Conservation (phyloP, 2,113 vertebrate genomes). For the Amblyornis subalaris region DNA sequence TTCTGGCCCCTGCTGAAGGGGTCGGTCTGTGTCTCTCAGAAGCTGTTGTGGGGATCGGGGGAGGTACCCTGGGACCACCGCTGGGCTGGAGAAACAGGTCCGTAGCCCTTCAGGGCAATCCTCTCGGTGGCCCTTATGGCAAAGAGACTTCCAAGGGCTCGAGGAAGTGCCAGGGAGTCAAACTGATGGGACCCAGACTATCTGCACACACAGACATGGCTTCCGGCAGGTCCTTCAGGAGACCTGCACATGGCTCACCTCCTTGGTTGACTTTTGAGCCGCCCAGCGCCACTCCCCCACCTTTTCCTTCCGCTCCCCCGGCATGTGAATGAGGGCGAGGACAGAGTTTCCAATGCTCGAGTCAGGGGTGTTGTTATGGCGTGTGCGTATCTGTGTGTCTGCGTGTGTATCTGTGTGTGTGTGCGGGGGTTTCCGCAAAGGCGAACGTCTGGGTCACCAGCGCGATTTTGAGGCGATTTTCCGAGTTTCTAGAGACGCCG, state of each 20-base stretch:
- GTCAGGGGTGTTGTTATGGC: not conserved
- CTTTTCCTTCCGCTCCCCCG: not conserved
- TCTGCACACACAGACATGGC: not conserved
- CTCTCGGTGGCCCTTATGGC: accelerated
- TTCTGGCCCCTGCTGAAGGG: not conserved
- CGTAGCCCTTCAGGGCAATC: not conserved
- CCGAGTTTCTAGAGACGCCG: accelerated
- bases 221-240: not conserved
- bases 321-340: not conserved
- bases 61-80: accelerated
- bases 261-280: not conserved
- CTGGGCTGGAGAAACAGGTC: not conserved
- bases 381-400: too few species aligned
- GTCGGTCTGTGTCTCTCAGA: not conserved
- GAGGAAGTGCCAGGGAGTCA: not conserved
- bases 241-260: not conserved
- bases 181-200: too few species aligned
- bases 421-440: not conserved
- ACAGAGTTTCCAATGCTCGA: not conserved
- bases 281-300: accelerated
- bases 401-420: accelerated
- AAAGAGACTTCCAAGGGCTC: not conserved
- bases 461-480: not conserved
- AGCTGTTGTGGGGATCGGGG: not conserved
- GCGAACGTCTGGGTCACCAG: not conserved